Conservation (phyloP, 2,888 invertebrate genomes). For the Acronicta leporina region DNA sequence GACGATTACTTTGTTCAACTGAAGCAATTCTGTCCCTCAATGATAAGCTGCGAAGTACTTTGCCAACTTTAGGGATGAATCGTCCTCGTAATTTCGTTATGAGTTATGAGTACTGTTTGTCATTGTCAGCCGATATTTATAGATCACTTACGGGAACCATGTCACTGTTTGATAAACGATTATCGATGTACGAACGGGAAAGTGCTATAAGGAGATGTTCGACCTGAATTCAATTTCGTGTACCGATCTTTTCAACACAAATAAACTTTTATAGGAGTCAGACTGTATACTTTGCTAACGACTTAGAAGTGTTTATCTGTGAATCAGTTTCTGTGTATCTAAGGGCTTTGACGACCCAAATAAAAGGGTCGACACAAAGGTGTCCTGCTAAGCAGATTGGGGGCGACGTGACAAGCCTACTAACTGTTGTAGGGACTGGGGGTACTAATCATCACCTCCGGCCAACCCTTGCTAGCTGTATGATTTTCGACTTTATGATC, state of each 20-base stretch:
- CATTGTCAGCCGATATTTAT: conserved; percentile 51
- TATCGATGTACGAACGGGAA: conserved; percentile 5
- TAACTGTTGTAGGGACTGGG: conserved; percentile 61
- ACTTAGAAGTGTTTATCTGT: conserved; percentile 73
- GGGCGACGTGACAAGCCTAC: conserved; percentile 77
- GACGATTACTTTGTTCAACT: conserved; percentile 75
- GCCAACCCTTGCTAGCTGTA: conserved; percentile 61
- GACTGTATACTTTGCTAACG: conserved; percentile 69
- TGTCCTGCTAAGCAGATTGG: conserved; percentile 86
- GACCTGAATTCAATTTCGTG: conserved; percentile 31
- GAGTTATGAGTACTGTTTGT: conserved; percentile 66
- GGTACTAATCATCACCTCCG: conserved; percentile 73
- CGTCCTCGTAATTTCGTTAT: conserved; percentile 71
- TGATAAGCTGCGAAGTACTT: conserved; percentile 69
- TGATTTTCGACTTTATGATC: conserved; percentile 57
- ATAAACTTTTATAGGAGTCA: conserved; percentile 49
- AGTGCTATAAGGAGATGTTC: conserved; percentile 13
- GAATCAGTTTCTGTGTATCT: conserved; percentile 79
- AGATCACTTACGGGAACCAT: conserved; percentile 35
- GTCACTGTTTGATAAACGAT: conserved; percentile 36
- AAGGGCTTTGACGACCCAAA: conserved; percentile 76
- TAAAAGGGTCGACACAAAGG: conserved; percentile 80
- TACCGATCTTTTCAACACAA: conserved; percentile 21
- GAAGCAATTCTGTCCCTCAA: conserved; percentile 71
- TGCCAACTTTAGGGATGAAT: conserved; percentile 71